phyloP scores from a whole-genome alignment of 2,113 vertebrate genomes.

The Aramus guarauna region DNA sequence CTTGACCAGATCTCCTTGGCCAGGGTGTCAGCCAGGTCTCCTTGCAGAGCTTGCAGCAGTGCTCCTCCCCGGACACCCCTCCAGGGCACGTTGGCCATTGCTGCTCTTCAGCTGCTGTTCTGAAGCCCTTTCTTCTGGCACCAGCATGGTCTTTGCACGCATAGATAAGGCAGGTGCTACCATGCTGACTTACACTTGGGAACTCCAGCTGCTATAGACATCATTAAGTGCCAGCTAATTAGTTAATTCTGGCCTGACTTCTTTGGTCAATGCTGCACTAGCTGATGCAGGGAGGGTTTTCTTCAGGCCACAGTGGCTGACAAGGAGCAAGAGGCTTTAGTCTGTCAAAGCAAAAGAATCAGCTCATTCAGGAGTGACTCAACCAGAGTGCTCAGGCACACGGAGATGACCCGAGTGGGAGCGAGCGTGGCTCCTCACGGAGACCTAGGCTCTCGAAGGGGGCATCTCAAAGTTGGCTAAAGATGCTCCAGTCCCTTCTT shows the following conservation, averaged over 20 bases:
- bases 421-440: fast-evolving
- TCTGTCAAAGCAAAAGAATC: too few species aligned
- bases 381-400: not conserved
- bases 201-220: not conserved
- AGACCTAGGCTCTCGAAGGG: not conserved
- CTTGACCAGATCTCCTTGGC: too few species aligned
- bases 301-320: not conserved
- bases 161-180: not conserved
- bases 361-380: not conserved
- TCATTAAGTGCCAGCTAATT: not conserved
- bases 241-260: not conserved
- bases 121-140: not conserved
- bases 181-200: too few species aligned
- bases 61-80: too few species aligned
- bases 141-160: not conserved
- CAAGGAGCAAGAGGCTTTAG: not conserved
- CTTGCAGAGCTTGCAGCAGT: not conserved
- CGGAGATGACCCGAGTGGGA: not conserved
- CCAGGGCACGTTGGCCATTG: fast-evolving
- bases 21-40: not conserved
- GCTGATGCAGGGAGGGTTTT: not conserved
- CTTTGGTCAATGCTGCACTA: not conserved
- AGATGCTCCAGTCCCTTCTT: not conserved
- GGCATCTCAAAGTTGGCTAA: not conserved
- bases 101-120: not conserved